phyloP scores from a whole-genome alignment of 1,140 invertebrate species.

The Calosoma granatense region DNA sequence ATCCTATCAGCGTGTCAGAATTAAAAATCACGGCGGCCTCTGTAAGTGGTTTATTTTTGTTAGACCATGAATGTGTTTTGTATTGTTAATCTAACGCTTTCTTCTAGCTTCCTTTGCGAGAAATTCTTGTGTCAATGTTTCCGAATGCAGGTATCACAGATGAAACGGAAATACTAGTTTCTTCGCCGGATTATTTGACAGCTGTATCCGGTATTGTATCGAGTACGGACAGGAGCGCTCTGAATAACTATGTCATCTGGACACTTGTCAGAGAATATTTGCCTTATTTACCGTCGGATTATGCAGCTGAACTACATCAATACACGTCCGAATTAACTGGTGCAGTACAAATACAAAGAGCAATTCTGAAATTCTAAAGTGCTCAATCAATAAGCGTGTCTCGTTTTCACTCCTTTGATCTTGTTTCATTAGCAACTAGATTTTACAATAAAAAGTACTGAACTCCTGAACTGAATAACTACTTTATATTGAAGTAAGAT shows the following conservation, averaged over 20 bases:
- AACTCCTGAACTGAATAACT: too few species aligned
- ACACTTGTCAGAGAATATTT: constrained; percentile 42
- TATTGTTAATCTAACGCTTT: constrained; percentile 3
- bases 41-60: constrained; percentile 26
- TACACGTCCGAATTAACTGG: constrained; percentile 42
- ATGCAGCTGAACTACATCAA: constrained; percentile 39
- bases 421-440: background rate
- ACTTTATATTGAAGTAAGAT: too few species aligned
- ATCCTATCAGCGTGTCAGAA: constrained; percentile 34
- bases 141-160: constrained; percentile 39
- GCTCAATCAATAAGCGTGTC: background rate
- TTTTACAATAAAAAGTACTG: constrained; percentile 10
- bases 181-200: constrained; percentile 42
- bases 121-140: constrained; percentile 46
- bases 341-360: constrained; percentile 19
- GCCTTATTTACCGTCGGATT: constrained; percentile 45
- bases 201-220: constrained; percentile 44
- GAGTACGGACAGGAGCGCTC: constrained; percentile 41
- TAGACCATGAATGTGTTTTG: background rate
- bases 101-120: constrained; percentile 43
- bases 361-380: background rate
- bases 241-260: constrained; percentile 56
- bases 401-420: background rate
- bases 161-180: constrained; percentile 42
- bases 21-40: constrained; percentile 35